Conservation (phyloP, 2,113 vertebrate species). For the Papio anubis region DNA sequence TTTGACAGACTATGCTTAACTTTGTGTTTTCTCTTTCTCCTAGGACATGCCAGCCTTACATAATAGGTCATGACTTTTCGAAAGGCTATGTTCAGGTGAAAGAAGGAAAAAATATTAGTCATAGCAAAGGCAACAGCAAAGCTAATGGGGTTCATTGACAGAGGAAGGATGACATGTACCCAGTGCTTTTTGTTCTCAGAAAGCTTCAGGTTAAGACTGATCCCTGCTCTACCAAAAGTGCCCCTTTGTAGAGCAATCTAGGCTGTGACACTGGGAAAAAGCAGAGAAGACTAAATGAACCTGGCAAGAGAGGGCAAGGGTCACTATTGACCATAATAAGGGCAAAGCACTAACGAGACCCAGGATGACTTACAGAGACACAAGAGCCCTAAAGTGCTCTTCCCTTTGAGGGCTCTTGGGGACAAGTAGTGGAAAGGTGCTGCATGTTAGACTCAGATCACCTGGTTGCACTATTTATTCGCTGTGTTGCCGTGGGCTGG, state of each 20-base stretch:
- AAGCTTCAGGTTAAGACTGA: not conserved
- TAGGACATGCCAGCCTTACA: not conserved
- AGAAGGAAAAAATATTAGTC: not conserved
- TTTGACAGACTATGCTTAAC: not conserved
- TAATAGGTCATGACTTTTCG: not conserved
- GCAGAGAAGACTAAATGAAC: not conserved
- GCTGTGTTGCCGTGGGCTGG: not conserved
- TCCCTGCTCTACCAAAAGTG: not conserved
- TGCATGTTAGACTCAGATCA: accelerated
- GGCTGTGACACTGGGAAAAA: not conserved
- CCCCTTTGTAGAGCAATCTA: not conserved
- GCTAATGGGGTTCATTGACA: not conserved
- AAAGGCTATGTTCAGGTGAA: not conserved
- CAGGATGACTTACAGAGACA: not conserved
- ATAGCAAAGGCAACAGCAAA: not conserved
- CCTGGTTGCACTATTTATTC: not conserved
- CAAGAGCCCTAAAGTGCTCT: accelerated
- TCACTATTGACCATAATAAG: not conserved
- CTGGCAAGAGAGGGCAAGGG: not conserved
- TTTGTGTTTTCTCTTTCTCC: slow-evolving; percentile 4
- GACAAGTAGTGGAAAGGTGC: not conserved
- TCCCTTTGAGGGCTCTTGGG: not conserved
- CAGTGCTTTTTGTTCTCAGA: not conserved
- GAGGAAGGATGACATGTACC: not conserved
- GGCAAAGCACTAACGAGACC: not conserved